phyloP scores from a whole-genome alignment of 2,797 vertebrate genomes.

The Protonibea diacanthus region DNA sequence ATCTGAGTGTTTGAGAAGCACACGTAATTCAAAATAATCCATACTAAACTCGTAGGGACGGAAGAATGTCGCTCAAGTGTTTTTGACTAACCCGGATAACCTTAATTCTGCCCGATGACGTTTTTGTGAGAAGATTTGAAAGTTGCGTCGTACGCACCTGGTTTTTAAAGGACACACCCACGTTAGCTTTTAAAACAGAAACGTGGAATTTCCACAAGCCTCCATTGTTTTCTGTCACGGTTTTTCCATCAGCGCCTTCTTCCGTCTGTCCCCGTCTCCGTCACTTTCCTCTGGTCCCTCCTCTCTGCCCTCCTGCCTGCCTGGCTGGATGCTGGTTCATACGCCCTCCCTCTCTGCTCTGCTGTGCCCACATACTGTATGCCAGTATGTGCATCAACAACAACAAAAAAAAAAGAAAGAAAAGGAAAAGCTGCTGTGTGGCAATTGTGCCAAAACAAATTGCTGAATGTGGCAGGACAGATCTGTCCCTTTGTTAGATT shows the following conservation, averaged over 20 bases:
- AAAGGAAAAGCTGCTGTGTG: constrained; percentile 45
- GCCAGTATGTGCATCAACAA: constrained; percentile 74
- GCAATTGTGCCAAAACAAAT: constrained; percentile 70
- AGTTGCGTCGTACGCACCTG: not conserved
- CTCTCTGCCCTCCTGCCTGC: constrained; percentile 1
- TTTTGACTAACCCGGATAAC: not conserved
- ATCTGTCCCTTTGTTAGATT: constrained; percentile 35
- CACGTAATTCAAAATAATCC: not conserved
- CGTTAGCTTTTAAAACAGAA: not conserved
- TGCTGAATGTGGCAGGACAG: constrained; percentile 51
- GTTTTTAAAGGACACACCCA: constrained; percentile 8
- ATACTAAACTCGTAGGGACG: not conserved
- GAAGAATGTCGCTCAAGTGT: constrained; percentile 4
- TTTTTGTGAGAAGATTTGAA: constrained; percentile 32
- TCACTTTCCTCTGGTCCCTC: not conserved
- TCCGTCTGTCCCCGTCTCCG: not conserved
- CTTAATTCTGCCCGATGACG: constrained; percentile 13
- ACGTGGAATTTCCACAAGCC: constrained; percentile 8
- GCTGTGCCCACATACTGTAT: constrained; percentile 55
- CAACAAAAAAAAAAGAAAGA: constrained; percentile 46
- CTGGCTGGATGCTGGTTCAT: not conserved
- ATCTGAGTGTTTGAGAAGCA: constrained; percentile 10
- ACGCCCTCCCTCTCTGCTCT: constrained; percentile 47
- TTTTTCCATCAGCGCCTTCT: constrained; percentile 12
- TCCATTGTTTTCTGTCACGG: constrained; percentile 18